Evolutionary conservation across 2,113 vertebrate genomes (phyloP).

Genomic region (Lathamus discolor): DNA sequence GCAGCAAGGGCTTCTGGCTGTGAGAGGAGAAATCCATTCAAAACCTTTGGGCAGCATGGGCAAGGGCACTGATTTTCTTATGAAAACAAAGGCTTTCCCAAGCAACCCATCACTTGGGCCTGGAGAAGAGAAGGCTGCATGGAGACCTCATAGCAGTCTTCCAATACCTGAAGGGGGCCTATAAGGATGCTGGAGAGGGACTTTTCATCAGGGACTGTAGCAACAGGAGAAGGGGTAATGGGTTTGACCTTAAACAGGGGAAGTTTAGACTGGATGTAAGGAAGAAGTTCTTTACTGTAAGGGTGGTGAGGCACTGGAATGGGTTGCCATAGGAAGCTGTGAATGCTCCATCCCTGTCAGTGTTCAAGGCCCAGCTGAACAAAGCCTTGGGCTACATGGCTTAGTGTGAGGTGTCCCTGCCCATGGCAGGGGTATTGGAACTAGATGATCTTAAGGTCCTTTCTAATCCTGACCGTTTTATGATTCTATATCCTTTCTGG

Average conservation of each 20-base stretch:
- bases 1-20: not conserved
- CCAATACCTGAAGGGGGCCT: not conserved
- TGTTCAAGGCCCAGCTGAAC: not conserved
- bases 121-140: not conserved
- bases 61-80: not conserved
- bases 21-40: not conserved
- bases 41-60: rapidly evolving
- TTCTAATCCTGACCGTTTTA: not conserved
- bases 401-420: not conserved
- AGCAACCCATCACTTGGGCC: not conserved
- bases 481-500: not conserved
- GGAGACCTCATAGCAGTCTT: not conserved
- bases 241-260: not conserved
- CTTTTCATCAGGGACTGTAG: not conserved
- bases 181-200: not conserved
- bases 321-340: not conserved
- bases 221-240: not conserved
- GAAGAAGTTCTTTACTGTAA: not conserved
- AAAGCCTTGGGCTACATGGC: not conserved
- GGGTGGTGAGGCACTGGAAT: not conserved
- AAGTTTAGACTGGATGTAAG: not conserved
- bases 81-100: not conserved
- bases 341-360: not conserved
- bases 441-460: not conserved
- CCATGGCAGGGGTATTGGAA: not conserved